phyloP scores from a whole-genome alignment of 1,140 invertebrate genomes.

The Nebria ingens region DNA sequence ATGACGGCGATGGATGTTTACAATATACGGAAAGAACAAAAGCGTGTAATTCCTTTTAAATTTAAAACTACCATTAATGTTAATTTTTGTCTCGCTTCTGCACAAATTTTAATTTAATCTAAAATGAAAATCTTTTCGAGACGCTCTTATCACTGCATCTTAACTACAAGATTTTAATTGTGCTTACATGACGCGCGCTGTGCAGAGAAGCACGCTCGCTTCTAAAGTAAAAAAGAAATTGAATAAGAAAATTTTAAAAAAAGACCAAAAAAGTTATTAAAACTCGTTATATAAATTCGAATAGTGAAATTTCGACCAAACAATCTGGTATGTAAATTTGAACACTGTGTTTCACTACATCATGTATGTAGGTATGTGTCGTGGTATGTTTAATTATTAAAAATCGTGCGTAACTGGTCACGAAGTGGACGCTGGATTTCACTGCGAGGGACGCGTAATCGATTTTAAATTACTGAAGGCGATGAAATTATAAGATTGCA shows the following conservation, averaged over 20 bases:
- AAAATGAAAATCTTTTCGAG: background rate
- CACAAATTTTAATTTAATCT: constrained; percentile 2
- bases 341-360: background rate
- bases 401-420: background rate
- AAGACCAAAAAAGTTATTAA: too few species aligned
- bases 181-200: background rate
- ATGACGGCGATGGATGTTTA: too few species aligned
- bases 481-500: background rate
- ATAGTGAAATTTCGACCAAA: background rate
- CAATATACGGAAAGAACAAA: too few species aligned
- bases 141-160: constrained; percentile 3
- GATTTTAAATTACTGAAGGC: background rate
- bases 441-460: background rate
- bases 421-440: background rate
- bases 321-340: constrained; percentile 5
- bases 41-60: background rate
- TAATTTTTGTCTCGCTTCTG: constrained; percentile 4
- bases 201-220: too few species aligned
- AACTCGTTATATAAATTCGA: too few species aligned
- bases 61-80: background rate
- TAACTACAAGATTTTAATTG: background rate
- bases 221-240: too few species aligned
- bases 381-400: too few species aligned
- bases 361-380: background rate
- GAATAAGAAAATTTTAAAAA: too few species aligned